Base-by-base conservation (phyloP, 2,888 invertebrate species). In the Drosophila rellima region DNA sequence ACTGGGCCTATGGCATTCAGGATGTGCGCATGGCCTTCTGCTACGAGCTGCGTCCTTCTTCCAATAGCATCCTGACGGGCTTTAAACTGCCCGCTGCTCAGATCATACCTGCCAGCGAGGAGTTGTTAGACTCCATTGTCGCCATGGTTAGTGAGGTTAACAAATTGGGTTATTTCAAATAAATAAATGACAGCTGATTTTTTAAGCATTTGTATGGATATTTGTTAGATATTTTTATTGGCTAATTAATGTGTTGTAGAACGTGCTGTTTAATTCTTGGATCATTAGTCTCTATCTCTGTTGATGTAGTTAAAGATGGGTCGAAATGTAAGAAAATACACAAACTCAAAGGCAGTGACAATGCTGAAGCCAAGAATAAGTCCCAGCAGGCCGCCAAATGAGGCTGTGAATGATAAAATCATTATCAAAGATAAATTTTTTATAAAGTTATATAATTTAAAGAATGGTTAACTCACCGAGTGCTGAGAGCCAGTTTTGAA, bases 1-100 rank as follows among this genome's bases (percentile, higher is more conserved):
- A 98, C 89, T 97, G 96, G 95, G 96, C 94, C 0, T 96, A 96
- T 83, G 95, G 94, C 39, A 94, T 95, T 1, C 95, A 83, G 59
- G 80, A 67, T 65, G 78, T 89, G 3, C 85, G 86, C 45, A 82
- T 89, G 70, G 7, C 89, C 6, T 92, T 82, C 74, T 90, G 90
- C 55, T 94, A 95, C 55, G 96, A 96, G 85, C 93, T 96, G 59
- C 89, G 92, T 44, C 92, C 92, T 15, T 77, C 80, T 0, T 56
- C 76, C 10, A 79, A 1, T 2, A 94, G 95, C 0, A 48, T 87
- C 20, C 93, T 94, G 80, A 47, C 44, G 6, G 96, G 96, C 0
- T 96, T 96, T 89, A 84, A 94, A 0, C 92, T 97, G 1, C 96
- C 96, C 0, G 93, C 95, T 0, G 85, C 88, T 0, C 94, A 95